Evolutionary conservation across 2,888 invertebrate species (phyloP).

Genomic region (Pseudeuparius sepicola): DNA sequence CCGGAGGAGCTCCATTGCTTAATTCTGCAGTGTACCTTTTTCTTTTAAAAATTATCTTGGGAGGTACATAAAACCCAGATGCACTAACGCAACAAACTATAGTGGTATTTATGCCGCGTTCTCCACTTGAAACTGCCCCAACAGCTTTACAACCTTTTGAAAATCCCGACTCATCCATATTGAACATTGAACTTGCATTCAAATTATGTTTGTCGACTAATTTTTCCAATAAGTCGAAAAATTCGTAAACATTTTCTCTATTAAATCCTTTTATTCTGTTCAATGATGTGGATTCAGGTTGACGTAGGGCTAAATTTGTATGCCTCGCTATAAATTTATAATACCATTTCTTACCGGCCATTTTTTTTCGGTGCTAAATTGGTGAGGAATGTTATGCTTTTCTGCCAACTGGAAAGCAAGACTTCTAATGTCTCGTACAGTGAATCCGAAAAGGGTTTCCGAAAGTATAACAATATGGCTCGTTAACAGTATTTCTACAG

Average conservation of each 20-base stretch:
- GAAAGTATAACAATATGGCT: too few species aligned
- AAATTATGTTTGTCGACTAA: conserved; percentile 15
- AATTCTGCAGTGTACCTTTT: conserved; percentile 12
- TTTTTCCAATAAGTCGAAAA: conserved; percentile 20
- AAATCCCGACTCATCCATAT: conserved; percentile 24
- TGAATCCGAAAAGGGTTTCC: too few species aligned
- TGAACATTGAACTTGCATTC: conserved; percentile 20
- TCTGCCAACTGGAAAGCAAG: too few species aligned
- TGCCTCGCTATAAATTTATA: too few species aligned
- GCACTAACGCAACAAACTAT: conserved; percentile 16
- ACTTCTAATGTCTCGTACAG: too few species aligned
- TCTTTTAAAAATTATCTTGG: conserved; percentile 12
- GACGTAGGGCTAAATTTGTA: too few species aligned
- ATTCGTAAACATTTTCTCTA: conserved; percentile 17
- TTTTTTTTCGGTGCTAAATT: too few species aligned
- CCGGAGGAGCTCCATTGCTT: conserved; percentile 9
- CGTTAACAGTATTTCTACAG: too few species aligned
- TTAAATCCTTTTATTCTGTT: too few species aligned
- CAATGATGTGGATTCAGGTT: too few species aligned
- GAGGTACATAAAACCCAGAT: conserved; percentile 10
- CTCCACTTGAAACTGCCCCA: conserved; percentile 21
- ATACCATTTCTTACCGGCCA: too few species aligned
- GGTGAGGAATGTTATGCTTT: too few species aligned
- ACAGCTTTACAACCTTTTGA: conserved; percentile 22
- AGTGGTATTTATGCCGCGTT: conserved; percentile 22